Conservation (phyloP, 2,113 vertebrate genomes). For the Acrocephalus arundinaceus region DNA sequence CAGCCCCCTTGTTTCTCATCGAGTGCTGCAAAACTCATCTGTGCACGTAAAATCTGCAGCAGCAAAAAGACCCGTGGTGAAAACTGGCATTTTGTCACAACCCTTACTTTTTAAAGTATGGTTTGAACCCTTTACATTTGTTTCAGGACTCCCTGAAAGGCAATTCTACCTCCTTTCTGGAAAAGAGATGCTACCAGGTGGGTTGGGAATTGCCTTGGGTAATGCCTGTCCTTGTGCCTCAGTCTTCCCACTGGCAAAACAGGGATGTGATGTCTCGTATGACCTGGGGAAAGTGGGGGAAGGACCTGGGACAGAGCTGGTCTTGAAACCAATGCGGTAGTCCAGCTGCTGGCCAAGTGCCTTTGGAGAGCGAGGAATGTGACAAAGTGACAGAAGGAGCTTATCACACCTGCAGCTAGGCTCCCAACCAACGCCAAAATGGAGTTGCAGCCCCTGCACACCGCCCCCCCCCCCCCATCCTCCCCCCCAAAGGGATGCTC, state of each 20-base stretch:
- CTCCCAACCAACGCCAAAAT: not conserved
- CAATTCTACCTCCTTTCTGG: not conserved
- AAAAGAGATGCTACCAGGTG: not conserved
- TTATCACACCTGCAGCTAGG: not conserved
- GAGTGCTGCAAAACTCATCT: not conserved
- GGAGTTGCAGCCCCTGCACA: too few species aligned
- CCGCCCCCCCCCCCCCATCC: too few species aligned
- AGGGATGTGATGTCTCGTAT: fast-evolving
- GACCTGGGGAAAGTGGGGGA: not conserved
- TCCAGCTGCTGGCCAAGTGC: not conserved
- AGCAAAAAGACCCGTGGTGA: not conserved
- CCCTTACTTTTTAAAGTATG: not conserved
- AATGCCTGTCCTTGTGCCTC: not conserved
- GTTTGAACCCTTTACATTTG: not conserved
- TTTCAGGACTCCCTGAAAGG: not conserved
- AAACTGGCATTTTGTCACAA: not conserved
- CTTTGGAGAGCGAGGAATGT: not conserved
- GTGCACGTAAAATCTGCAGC: fast-evolving
- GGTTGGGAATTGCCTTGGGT: not conserved
- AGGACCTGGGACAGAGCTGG: not conserved
- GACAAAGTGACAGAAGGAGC: not conserved
- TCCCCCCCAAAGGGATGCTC: too few species aligned
- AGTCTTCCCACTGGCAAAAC: not conserved
- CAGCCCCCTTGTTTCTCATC: not conserved
- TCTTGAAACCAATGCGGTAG: not conserved